phyloP scores from a whole-genome alignment of 2,888 invertebrate species.

The Athetis lepigone region DNA sequence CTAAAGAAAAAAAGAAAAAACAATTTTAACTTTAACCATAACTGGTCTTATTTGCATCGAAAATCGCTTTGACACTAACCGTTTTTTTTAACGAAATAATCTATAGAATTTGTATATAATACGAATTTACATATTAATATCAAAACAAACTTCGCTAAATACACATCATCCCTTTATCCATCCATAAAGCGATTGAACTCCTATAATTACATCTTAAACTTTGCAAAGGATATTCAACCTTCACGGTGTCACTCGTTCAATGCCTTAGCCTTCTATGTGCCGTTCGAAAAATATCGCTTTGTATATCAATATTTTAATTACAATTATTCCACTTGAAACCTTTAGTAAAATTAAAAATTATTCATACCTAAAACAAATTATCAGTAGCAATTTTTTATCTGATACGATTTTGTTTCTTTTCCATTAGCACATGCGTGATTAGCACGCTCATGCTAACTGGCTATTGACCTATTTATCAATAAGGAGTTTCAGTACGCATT shows the following conservation, averaged over 20 bases:
- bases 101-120: too few species aligned
- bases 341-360: too few species aligned
- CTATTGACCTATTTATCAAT: conserved; percentile 28
- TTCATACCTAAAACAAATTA: not conserved
- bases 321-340: not conserved
- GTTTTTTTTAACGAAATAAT: too few species aligned
- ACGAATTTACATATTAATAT: not conserved
- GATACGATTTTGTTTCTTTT: conserved; percentile 4
- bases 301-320: not conserved
- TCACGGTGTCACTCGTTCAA: conserved; percentile 37
- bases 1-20: too few species aligned
- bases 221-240: conserved; percentile 28
- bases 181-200: conserved; percentile 24
- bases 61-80: too few species aligned
- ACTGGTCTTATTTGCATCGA: too few species aligned
- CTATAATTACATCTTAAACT: conserved; percentile 11
- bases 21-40: too few species aligned
- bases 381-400: conserved; percentile 3
- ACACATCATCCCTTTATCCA: too few species aligned
- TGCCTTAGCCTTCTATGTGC: conserved; percentile 31
- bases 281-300: not conserved
- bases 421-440: not conserved
- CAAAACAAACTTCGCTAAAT: not conserved
- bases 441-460: conserved; percentile 7
- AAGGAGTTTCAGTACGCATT: conserved; percentile 1